Evolutionary conservation across 2,113 vertebrate genomes (phyloP).

Genomic region (Miniopterus natalensis): DNA sequence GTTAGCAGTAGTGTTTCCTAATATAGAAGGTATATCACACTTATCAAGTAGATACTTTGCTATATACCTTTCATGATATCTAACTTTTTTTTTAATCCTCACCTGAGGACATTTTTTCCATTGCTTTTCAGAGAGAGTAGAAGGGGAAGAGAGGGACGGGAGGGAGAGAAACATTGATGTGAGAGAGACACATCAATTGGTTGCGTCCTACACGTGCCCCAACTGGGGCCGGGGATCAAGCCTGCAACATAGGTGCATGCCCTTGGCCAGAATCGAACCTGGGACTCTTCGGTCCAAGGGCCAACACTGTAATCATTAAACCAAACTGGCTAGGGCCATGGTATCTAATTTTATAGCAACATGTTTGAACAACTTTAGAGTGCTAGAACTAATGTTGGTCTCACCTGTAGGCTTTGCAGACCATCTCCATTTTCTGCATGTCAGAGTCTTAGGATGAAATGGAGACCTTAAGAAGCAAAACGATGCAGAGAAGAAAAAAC

Average conservation of each 20-base stretch:
- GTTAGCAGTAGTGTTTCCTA: conserved; percentile 10
- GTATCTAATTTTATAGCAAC: background rate
- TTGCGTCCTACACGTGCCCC: too few species aligned
- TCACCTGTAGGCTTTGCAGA: conserved; percentile 22
- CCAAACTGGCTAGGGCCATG: background rate
- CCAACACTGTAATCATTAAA: too few species aligned
- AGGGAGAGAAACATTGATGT: too few species aligned
- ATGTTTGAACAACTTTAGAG: background rate
- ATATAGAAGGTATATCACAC: background rate
- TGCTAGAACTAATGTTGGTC: background rate
- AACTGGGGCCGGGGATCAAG: too few species aligned
- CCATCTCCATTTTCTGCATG: background rate
- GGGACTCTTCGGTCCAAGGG: too few species aligned
- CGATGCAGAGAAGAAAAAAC: background rate
- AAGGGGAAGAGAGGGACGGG: too few species aligned
- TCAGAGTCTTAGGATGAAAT: background rate
- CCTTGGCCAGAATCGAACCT: too few species aligned
- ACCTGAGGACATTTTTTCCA: too few species aligned
- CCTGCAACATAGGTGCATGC: too few species aligned
- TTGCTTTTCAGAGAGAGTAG: too few species aligned
- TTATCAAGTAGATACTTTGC: conserved; percentile 29
- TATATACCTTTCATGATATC: background rate
- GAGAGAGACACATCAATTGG: too few species aligned
- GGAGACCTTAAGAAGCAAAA: background rate
- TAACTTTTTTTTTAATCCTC: too few species aligned